Base-by-base conservation (phyloP, 2,113 vertebrate species). In the Pelecanus crispus region DNA sequence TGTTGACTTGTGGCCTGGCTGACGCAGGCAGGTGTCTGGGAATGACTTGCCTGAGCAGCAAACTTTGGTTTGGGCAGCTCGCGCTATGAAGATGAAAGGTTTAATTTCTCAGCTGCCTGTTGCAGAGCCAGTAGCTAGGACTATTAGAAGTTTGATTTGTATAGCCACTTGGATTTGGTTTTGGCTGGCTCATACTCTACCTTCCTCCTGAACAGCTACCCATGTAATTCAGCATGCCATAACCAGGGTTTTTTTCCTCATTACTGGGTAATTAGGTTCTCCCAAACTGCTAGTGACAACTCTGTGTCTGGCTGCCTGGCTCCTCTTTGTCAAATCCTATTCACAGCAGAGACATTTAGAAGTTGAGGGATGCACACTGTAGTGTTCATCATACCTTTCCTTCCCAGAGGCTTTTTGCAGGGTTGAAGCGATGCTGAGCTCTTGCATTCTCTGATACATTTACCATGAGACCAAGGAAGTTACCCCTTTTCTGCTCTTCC, bases 381-480 rank as follows among this genome's bases (percentile, higher is more conserved):
- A 70, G 38, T 2, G 13, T 31, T 79, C n/a, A 31, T 38, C 63
- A 74, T 94, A 98, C 98, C 98, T 98, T 97, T 67, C 95, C 88
- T 40, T 92, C 96, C 49, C 81, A 70, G 38, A 97, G 90, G 38
- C 45, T 97, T 40, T 32, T 59, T 31, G 40, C n/a, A 47, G 95
- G 88, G 61, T 94, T 88, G 8, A 29, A 18, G 2, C 21, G 62
- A 62, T 17, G 70, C 10, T 56, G 96, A 19, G 68, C 83, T 5
- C 24, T 95, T 92, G 40, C 79, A 8, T 8, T 81, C 25, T 82
- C 80, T 47, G 78, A n/a, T 28, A 80, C 7, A 3, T 90, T 87
- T 73, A 98, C 96, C 52, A 74, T 81, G 12, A 97, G 81, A 56
- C 95, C 42, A 3, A 98, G 14, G 1, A 97, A 98, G 83, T 97